Evolutionary conservation across 37 sponge, comb jelly and placozoan species (phyloP).

Genomic region (Ianthella basta): DNA sequence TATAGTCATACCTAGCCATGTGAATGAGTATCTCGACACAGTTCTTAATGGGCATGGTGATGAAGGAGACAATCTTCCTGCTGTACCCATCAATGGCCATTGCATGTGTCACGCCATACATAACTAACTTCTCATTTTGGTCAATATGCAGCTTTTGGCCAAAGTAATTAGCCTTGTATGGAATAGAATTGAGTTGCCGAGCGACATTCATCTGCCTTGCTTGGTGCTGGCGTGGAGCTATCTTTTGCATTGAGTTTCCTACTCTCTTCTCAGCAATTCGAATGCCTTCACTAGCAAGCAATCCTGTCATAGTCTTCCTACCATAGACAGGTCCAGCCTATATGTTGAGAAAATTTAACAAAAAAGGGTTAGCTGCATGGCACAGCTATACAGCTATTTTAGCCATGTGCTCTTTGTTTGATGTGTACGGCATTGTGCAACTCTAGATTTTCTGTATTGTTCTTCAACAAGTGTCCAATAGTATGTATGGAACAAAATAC

Average conservation of each 20-base stretch:
- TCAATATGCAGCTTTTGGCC: constrained; percentile 63
- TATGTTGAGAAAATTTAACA: too few species aligned
- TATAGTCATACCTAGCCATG: too few species aligned
- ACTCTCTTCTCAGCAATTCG: constrained; percentile 6
- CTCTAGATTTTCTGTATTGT: too few species aligned
- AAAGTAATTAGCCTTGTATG: constrained; percentile 53
- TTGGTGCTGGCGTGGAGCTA: neutral
- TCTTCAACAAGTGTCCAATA: too few species aligned
- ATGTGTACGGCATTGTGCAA: too few species aligned
- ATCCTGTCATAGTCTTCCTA: constrained; percentile 31
- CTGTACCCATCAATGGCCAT: constrained; percentile 50
- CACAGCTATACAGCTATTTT: too few species aligned
- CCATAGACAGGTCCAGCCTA: constrained; percentile 44
- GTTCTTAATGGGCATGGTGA: constrained; percentile 55
- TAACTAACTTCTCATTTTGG: constrained; percentile 60
- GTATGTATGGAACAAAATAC: too few species aligned
- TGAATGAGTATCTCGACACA: constrained; percentile 32
- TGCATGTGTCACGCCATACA: constrained; percentile 55
- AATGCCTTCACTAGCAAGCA: constrained; percentile 2
- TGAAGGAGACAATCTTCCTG: constrained; percentile 22
- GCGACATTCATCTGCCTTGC: neutral
- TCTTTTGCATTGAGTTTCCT: neutral
- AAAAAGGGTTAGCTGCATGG: too few species aligned
- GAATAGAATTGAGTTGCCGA: constrained; percentile 33
- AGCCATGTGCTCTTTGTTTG: too few species aligned